These are phyloP conservation scores for Chromoteleia sp. DNA, from an alignment of 2,888 invertebrate species.

Conservation along the genomic window DNA sequence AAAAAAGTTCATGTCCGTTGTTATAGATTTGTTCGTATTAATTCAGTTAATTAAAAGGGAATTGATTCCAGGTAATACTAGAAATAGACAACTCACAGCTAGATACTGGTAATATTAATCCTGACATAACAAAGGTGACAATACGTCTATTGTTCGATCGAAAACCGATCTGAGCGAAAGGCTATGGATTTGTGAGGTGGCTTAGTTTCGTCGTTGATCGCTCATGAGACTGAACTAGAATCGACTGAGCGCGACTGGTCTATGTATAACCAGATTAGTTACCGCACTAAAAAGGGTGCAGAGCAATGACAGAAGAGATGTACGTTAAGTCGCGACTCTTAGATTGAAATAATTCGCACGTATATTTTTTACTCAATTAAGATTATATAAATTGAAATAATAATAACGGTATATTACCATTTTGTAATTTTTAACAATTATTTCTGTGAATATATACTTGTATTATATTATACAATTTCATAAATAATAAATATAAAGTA, in stretches of 20 bases:
- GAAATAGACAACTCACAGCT: conserved; percentile 75
- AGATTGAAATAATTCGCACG: conserved; percentile 6
- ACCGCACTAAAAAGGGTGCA: conserved; percentile 46
- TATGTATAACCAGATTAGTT: conserved; percentile 80
- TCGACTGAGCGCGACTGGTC: conserved; percentile 76
- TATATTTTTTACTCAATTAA: not conserved
- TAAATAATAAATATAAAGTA: too few species aligned
- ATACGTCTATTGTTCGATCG: conserved; percentile 32
- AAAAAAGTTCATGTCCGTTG: too few species aligned
- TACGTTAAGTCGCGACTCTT: not conserved
- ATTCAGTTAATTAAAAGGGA: not conserved
- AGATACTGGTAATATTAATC: conserved; percentile 74
- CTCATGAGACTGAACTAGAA: conserved; percentile 73
- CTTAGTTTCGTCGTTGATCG: conserved; percentile 67
- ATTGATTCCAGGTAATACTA: not conserved
- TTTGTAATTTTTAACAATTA: too few species aligned
- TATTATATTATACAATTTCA: too few species aligned
- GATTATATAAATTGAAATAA: not conserved
- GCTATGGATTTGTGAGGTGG: conserved; percentile 25
- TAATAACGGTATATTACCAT: too few species aligned
- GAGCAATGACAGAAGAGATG: conserved; percentile 12
- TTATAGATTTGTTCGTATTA: too few species aligned
- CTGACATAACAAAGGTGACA: conserved; percentile 73
- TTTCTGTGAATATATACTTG: too few species aligned
- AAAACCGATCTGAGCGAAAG: conserved; percentile 40